phyloP scores from a whole-genome alignment of 2,113 vertebrate species.

The Tichodroma muraria region DNA sequence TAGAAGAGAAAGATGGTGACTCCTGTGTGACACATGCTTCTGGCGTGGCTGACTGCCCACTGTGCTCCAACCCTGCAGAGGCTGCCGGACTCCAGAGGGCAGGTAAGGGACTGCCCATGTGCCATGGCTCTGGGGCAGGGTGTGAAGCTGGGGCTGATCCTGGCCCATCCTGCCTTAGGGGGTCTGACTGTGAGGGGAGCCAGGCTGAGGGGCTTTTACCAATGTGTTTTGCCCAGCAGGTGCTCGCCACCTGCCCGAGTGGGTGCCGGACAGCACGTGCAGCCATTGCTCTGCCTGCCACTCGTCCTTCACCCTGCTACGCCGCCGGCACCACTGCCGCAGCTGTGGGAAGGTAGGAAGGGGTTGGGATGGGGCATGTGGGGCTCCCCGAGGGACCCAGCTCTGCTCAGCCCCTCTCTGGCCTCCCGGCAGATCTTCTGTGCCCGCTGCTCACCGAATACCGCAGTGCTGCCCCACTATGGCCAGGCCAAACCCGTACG shows the following conservation, averaged over 20 bases:
- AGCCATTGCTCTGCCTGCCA: conserved; percentile 53
- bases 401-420: neutral
- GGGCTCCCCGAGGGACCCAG: rapidly evolving
- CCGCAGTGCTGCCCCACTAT: conserved; percentile 21
- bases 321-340: conserved; percentile 72
- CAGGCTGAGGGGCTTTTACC: rapidly evolving
- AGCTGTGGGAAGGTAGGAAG: conserved; percentile 70
- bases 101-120: neutral
- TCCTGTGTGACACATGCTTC: neutral
- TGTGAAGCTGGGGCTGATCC: neutral
- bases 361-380: rapidly evolving
- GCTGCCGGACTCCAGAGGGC: neutral
- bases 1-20: neutral
- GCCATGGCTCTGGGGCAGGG: neutral
- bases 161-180: neutral
- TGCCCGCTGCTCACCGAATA: conserved; percentile 60
- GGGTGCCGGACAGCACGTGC: conserved; percentile 59
- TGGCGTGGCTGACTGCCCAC: neutral
- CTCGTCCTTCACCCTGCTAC: conserved; percentile 62
- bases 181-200: neutral
- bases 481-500: conserved; percentile 58
- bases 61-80: neutral
- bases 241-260: conserved; percentile 3
- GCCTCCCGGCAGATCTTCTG: conserved; percentile 67
- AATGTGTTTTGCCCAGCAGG: neutral